Evolutionary conservation across 2,888 invertebrate species (phyloP), one percentile per base, ranked within the genome.

Genomic region (Euclidia mi): DNA sequence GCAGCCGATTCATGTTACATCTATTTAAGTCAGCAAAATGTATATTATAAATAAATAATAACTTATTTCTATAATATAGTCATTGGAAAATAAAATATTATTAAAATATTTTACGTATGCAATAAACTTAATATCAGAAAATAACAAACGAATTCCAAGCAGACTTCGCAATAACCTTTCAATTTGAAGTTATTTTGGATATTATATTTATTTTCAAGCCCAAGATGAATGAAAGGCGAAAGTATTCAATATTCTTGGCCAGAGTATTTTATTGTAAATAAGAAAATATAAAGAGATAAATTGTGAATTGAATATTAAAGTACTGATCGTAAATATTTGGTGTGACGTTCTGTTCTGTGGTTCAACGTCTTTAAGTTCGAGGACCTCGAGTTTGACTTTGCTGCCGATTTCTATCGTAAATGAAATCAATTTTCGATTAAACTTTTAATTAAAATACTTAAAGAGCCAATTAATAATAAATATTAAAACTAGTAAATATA

Each of bases 311-410:
- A 62, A 45, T 38, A 34, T 14, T 46, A 47, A 40, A 42, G 15
- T 40, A 14, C 29, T 28, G 48, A 34, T 47, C 38, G 44, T 47
- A 49, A 56, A 48, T 56, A 42, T 65, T 44, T 15, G 0, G 35
- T 38, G 4, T 20, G n/a, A n/a, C n/a, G n/a, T n/a, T n/a, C n/a
- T n/a, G n/a, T 6, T 31, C 51, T 17, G 2, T 2, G 25, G 44
- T 42, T 63, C 48, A 65, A 53, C 37, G 31, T 42, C 45, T 44
- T 0, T 1, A 12, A 25, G 40, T 11, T 20, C 20, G 12, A 6
- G 1, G 6, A 10, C 40, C 20, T 40, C 15, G 9, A 37, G 40
- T 40, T 20, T 40, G n/a, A 6, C n/a, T 40, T 37, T 18, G n/a
- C 10, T 31, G 10, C 10, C 31, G 31, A n/a, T 31, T 31, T 9